Percentiles rank a stretch among this genome's conserved stretches.
Evolutionary conservation across 2,888 invertebrate genomes (phyloP).

Genomic region (Scelioninae gen. 2): DNA sequence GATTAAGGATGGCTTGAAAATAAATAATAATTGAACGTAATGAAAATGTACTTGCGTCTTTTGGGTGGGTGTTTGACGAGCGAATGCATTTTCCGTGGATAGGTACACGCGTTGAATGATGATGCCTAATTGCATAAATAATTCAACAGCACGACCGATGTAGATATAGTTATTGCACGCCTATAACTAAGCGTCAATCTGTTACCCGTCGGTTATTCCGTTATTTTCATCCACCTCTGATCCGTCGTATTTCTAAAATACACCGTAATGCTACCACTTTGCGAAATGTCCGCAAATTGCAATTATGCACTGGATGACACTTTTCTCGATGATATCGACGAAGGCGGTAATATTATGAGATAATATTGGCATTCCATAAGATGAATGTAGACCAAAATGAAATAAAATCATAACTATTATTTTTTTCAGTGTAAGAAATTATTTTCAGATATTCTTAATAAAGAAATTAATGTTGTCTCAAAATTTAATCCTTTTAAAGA

Average conservation of each 20-base stretch:
- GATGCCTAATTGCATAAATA: slow-evolving; percentile 72
- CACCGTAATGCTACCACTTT: slow-evolving; percentile 58
- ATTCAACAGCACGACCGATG: slow-evolving; percentile 69
- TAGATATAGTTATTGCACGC: slow-evolving; percentile 66
- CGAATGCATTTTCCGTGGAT: slow-evolving; percentile 46
- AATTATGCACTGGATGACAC: slow-evolving; percentile 45
- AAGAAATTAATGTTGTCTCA: too few relatives aligned
- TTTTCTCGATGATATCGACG: slow-evolving; percentile 37
- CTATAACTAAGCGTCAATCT: slow-evolving; percentile 69
- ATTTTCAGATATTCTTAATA: too few relatives aligned
- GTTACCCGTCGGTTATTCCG: slow-evolving; percentile 67
- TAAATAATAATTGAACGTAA: slow-evolving; percentile 40
- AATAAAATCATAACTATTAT: too few relatives aligned
- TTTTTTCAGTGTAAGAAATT: too few relatives aligned
- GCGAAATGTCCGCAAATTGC: slow-evolving; percentile 52
- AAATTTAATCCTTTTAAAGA: too few relatives aligned
- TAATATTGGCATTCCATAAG: neutral
- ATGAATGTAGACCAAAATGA: neutral
- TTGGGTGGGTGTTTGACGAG: slow-evolving; percentile 42
- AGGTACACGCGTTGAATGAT: slow-evolving; percentile 63
- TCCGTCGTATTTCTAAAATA: slow-evolving; percentile 60
- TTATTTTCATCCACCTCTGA: slow-evolving; percentile 60
- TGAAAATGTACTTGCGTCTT: slow-evolving; percentile 49
- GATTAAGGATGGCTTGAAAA: slow-evolving; percentile 22
- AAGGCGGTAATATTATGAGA: slow-evolving; percentile 7